phyloP scores from a whole-genome alignment of 2,888 invertebrate species.

The Andricus quercusramuli region DNA sequence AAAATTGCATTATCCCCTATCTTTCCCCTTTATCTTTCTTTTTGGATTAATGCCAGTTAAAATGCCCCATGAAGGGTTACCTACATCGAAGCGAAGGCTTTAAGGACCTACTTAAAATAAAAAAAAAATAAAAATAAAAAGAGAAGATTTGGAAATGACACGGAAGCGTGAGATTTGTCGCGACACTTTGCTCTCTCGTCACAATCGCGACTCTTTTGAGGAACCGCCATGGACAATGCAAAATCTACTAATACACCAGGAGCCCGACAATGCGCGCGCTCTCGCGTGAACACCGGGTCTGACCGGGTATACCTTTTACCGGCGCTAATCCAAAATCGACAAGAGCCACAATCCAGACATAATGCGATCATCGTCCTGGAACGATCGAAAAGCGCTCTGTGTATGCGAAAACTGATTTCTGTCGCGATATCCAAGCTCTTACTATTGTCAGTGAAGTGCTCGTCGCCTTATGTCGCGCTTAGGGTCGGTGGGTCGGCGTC shows the following conservation, averaged over 20 bases:
- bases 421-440: conserved; percentile 65
- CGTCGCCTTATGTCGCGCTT: conserved; percentile 61
- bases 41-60: conserved; percentile 12
- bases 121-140: conserved; percentile 47
- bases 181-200: conserved; percentile 60
- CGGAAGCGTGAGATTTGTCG: conserved; percentile 65
- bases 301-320: conserved; percentile 74
- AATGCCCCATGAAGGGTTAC: conserved; percentile 27
- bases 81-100: conserved; percentile 30
- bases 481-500: conserved; percentile 1
- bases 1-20: background rate
- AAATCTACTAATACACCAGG: conserved; percentile 74
- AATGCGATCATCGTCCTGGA: conserved; percentile 71
- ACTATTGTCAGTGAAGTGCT: conserved; percentile 59
- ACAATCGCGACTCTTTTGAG: conserved; percentile 62
- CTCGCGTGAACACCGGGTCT: conserved; percentile 71
- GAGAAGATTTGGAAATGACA: conserved; percentile 50
- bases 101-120: conserved; percentile 46
- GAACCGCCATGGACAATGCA: conserved; percentile 56
- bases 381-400: conserved; percentile 60
- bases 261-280: conserved; percentile 69
- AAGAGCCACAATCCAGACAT: conserved; percentile 62
- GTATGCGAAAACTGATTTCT: conserved; percentile 68
- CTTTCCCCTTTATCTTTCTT: background rate
- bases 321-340: conserved; percentile 74